A percentile compares a stretch with the other conserved stretches of the same genome.
Conservation (phyloP, 2,888 invertebrate species). For the Drosophila diplacantha region DNA sequence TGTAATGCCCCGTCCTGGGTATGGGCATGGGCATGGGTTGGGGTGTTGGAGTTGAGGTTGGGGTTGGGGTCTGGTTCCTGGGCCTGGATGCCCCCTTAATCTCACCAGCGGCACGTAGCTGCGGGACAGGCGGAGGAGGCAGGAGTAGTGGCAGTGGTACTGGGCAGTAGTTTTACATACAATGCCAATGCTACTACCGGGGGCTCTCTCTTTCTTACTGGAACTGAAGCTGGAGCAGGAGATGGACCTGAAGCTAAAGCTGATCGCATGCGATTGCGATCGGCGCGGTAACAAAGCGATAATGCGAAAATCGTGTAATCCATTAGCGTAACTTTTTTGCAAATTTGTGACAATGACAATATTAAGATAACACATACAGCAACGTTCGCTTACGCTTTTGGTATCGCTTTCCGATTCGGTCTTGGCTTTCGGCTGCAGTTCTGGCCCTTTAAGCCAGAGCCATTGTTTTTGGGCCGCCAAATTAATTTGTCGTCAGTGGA, state of each 20-base stretch:
- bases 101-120: slow-evolving; percentile 62
- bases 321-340: slow-evolving; percentile 78
- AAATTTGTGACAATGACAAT: slow-evolving; percentile 79
- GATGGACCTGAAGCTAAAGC: slow-evolving; percentile 9
- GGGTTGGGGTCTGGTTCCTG: background rate
- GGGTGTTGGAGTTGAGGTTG: too few relatives aligned
- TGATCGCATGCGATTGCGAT: slow-evolving; percentile 73
- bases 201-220: slow-evolving; percentile 1
- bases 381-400: slow-evolving; percentile 9
- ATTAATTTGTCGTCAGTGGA: slow-evolving; percentile 77
- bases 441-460: background rate
- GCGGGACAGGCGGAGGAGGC: slow-evolving; percentile 11
- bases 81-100: slow-evolving; percentile 54
- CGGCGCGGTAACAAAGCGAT: slow-evolving; percentile 77
- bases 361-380: slow-evolving; percentile 76
- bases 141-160: slow-evolving; percentile 36
- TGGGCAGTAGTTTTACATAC: slow-evolving; percentile 68
- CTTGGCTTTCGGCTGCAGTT: background rate
- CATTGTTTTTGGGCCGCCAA: slow-evolving; percentile 50
- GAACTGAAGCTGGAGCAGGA: background rate
- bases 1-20: slow-evolving; percentile 43
- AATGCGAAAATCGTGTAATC: slow-evolving; percentile 79
- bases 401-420: background rate
- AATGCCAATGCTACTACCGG: slow-evolving; percentile 55
- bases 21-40: too few relatives aligned